Conservation (phyloP, 2,113 vertebrate genomes). For the Ginglymostoma cirratum region DNA sequence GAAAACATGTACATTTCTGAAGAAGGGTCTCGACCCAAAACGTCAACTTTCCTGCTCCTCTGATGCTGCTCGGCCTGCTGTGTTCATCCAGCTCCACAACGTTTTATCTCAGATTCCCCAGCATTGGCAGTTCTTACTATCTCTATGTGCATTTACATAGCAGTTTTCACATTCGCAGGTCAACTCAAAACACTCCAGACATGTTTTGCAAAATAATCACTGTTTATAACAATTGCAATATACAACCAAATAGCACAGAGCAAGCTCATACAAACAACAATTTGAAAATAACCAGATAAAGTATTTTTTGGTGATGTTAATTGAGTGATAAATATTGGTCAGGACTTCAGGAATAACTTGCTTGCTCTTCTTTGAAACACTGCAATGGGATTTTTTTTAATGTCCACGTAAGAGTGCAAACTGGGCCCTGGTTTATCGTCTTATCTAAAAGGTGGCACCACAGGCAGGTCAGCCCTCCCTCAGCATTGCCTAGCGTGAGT, state of each 20-base stretch:
- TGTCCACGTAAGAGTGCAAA: not conserved
- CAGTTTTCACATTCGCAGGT: not conserved
- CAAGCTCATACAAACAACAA: not conserved
- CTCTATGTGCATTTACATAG: not conserved
- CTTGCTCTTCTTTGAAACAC: not conserved
- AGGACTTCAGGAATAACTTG: not conserved
- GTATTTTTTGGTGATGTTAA: not conserved
- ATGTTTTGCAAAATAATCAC: not conserved
- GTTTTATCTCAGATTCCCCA: too few species aligned
- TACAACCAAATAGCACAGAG: not conserved
- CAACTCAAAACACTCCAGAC: not conserved
- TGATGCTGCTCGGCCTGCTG: too few species aligned
- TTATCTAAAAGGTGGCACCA: not conserved
- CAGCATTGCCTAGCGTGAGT: not conserved
- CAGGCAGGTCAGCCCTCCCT: not conserved
- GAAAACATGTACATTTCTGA: not conserved
- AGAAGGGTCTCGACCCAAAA: too few species aligned
- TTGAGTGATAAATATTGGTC: not conserved
- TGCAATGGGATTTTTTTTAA: not conserved
- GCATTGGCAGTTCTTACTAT: too few species aligned
- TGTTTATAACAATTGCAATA: not conserved
- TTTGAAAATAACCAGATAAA: not conserved
- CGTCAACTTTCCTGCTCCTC: too few species aligned
- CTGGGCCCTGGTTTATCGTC: not conserved
- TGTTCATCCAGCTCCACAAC: too few species aligned